phyloP scores from a whole-genome alignment of 2,888 invertebrate species.

The Dermolepida albohirtum region DNA sequence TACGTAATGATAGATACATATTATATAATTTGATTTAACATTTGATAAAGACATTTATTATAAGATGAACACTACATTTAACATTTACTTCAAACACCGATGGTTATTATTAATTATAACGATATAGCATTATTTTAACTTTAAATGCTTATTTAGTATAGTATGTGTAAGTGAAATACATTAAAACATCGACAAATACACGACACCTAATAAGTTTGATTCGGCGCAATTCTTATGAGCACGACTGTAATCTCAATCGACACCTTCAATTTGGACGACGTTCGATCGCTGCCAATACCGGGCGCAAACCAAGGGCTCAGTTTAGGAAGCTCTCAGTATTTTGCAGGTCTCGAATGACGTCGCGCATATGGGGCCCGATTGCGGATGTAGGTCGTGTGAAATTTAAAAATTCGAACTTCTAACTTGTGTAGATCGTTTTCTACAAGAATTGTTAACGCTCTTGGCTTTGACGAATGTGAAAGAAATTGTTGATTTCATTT shows the following conservation, averaged over 20 bases:
- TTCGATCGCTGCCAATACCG: slow-evolving; percentile 44
- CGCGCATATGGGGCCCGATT: background rate
- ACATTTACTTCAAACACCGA: no score
- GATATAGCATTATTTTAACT: no score
- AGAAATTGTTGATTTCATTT: no score
- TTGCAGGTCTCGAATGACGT: slow-evolving; percentile 43
- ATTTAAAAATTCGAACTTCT: background rate
- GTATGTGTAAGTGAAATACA: no score
- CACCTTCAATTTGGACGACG: background rate
- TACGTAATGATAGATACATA: background rate
- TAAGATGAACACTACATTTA: no score
- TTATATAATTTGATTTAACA: background rate
- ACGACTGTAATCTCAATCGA: background rate
- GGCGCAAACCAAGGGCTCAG: slow-evolving; percentile 56
- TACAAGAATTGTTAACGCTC: slow-evolving; percentile 5
- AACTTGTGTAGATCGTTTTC: background rate
- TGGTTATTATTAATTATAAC: no score
- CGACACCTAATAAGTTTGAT: no score
- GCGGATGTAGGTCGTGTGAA: slow-evolving; percentile 7
- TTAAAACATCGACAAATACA: no score
- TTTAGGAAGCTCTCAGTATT: slow-evolving; percentile 51
- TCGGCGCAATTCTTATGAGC: no score
- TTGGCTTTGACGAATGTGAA: no score
- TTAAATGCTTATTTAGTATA: no score
- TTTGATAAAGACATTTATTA: no score